Conservation (phyloP, 2,888 invertebrate species). For the Cephus nigrinus region DNA sequence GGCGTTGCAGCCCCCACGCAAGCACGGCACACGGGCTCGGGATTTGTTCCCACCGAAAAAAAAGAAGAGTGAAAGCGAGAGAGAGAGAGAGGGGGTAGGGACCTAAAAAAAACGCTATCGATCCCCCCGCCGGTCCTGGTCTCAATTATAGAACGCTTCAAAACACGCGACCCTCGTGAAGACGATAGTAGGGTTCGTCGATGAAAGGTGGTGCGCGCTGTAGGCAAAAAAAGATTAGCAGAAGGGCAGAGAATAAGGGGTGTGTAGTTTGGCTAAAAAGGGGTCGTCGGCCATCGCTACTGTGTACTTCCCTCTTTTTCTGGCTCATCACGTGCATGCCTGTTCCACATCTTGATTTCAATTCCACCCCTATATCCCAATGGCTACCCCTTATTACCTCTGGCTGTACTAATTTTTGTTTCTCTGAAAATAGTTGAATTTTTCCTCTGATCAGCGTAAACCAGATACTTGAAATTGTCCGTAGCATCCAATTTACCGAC, state of each 20-base stretch:
- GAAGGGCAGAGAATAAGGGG: conserved; percentile 1
- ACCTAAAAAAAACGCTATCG: conserved; percentile 49
- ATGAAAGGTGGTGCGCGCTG: conserved; percentile 32
- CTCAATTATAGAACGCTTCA: conserved; percentile 62
- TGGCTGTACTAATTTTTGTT: not conserved
- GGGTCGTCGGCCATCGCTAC: conserved; percentile 12
- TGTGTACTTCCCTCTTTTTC: not conserved
- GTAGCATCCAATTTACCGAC: not conserved
- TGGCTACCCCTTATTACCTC: not conserved
- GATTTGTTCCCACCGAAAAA: not conserved
- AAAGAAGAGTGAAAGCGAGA: not conserved
- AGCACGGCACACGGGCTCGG: not conserved
- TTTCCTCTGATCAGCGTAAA: not conserved
- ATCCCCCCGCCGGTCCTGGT: conserved; percentile 42
- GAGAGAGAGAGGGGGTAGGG: not conserved
- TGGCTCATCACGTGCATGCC: not conserved
- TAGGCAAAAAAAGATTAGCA: conserved; percentile 18
- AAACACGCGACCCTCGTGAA: conserved; percentile 46
- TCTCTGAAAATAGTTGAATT: not conserved
- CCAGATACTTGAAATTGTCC: not conserved
- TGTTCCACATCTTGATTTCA: not conserved
- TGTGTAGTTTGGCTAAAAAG: not conserved
- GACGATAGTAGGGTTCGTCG: conserved; percentile 36
- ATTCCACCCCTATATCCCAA: not conserved
- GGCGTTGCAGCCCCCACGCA: conserved; percentile 16